phyloP scores from a whole-genome alignment of 2,888 invertebrate genomes.

The Zaprionus obscuricornis region DNA sequence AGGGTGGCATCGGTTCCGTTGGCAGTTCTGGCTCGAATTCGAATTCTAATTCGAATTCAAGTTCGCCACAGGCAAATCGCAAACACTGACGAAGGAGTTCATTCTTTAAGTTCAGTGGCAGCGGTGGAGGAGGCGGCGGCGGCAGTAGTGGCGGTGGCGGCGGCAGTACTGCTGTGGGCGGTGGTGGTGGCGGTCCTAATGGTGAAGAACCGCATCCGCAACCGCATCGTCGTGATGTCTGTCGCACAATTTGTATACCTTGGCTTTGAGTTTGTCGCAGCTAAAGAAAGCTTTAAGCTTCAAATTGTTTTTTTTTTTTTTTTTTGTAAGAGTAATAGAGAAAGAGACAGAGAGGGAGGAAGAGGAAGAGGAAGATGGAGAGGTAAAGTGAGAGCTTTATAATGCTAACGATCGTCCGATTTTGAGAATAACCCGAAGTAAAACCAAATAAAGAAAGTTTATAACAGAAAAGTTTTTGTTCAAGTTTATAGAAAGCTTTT shows the following conservation, averaged over 20 bases:
- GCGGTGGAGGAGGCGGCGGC: slow-evolving; percentile 42
- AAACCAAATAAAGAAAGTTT: no score
- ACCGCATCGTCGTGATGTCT: slow-evolving; percentile 72
- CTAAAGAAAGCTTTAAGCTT: no score
- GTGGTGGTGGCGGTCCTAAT: slow-evolving; percentile 65
- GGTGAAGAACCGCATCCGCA: slow-evolving; percentile 74
- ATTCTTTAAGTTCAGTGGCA: slow-evolving; percentile 76
- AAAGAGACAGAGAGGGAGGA: no score
- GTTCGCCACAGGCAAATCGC: slow-evolving; percentile 74
- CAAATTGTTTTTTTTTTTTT: no score
- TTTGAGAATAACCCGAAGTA: no score
- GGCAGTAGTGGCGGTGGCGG: slow-evolving; percentile 23
- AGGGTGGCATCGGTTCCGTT: slow-evolving; percentile 34
- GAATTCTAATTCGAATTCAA: slow-evolving; percentile 27
- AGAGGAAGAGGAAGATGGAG: no score
- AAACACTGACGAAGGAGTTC: slow-evolving; percentile 84
- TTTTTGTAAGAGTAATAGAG: no score
- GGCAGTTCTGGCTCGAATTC: slow-evolving; percentile 43
- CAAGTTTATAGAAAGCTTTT: no score
- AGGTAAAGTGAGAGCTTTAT: no score
- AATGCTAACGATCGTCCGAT: no score
- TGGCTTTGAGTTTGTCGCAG: slow-evolving; percentile 80
- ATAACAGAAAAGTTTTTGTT: no score
- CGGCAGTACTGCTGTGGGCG: slow-evolving; percentile 39
- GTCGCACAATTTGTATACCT: slow-evolving; percentile 82